Evolutionary conservation across 2,888 invertebrate species (phyloP).

Genomic region (Drosophila phalerata): DNA sequence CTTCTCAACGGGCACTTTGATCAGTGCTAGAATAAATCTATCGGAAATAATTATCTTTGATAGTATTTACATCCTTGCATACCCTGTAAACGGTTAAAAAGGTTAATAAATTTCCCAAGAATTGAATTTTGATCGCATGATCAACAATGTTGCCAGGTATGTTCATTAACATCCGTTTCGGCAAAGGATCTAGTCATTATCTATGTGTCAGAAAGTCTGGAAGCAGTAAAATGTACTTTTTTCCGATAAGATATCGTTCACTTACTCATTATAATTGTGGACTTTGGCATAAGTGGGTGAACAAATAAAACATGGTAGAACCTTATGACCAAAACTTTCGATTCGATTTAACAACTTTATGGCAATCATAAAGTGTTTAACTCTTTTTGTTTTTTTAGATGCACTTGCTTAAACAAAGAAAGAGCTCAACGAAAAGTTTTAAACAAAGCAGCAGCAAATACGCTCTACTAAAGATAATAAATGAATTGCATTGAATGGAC

Average conservation of each 20-base stretch:
- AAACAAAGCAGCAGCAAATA: constrained; percentile 13
- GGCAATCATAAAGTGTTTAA: constrained; percentile 18
- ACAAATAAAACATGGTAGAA: neutral
- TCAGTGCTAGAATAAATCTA: neutral
- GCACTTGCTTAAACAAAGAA: constrained; percentile 27
- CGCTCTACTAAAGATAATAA: constrained; percentile 5
- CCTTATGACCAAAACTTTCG: constrained; percentile 19
- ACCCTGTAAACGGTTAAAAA: neutral
- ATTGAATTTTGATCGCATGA: neutral
- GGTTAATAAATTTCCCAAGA: neutral
- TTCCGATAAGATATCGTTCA: constrained; percentile 37
- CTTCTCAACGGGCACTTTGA: neutral
- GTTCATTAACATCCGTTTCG: constrained; percentile 9
- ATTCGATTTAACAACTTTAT: constrained; percentile 22
- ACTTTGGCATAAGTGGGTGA: constrained; percentile 29
- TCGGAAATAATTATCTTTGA: neutral
- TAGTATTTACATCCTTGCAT: neutral
- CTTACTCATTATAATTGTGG: constrained; percentile 36
- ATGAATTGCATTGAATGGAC: constrained; percentile 39
- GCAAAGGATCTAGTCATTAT: constrained; percentile 6
- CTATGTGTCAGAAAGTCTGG: constrained; percentile 28
- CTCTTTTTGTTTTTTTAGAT: constrained; percentile 16
- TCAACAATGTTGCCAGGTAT: constrained; percentile 1
- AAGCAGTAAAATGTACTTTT: constrained; percentile 15
- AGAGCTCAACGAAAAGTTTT: constrained; percentile 33